These are phyloP conservation scores for Falcaria lacertinaria DNA, from an alignment of 2,888 invertebrate genomes.

Conservation along the genomic window DNA sequence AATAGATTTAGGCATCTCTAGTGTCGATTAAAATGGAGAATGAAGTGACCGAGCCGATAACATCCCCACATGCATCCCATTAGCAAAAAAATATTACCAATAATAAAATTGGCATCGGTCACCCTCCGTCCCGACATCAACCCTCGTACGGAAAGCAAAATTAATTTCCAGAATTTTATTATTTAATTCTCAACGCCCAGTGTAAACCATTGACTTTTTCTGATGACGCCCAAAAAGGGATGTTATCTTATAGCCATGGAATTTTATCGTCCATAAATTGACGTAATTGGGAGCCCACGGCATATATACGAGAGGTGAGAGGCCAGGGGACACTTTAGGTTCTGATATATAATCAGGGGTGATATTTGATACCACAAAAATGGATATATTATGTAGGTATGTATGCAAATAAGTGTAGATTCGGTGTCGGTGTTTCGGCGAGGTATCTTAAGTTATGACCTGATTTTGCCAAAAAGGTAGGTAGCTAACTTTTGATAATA, in stretches of 20 bases:
- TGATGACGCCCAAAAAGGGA: conserved; percentile 10
- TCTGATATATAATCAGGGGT: neutral
- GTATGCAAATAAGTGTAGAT: too few species aligned
- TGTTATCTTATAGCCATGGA: conserved; percentile 16
- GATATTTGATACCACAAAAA: neutral
- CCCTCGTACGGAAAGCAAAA: neutral
- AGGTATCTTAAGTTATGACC: too few species aligned
- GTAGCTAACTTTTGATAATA: too few species aligned
- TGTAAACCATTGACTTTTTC: conserved; percentile 3
- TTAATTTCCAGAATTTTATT: neutral
- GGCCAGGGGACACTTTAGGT: neutral
- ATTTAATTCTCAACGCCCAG: neutral
- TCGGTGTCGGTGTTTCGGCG: too few species aligned
- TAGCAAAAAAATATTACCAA: neutral
- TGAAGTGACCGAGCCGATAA: too few species aligned
- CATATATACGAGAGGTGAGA: neutral
- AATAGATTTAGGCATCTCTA: too few species aligned
- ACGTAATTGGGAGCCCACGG: conserved; percentile 17
- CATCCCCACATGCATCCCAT: neutral
- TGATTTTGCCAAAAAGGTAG: too few species aligned
- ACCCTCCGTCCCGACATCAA: neutral
- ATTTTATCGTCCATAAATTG: conserved; percentile 31
- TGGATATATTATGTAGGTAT: neutral
- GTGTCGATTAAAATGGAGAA: too few species aligned
- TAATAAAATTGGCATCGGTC: neutral